A percentile compares a stretch with the other conserved stretches of the same genome.
Evolutionary conservation across 2,888 invertebrate genomes (phyloP).

Genomic region (Athalia rosae): DNA sequence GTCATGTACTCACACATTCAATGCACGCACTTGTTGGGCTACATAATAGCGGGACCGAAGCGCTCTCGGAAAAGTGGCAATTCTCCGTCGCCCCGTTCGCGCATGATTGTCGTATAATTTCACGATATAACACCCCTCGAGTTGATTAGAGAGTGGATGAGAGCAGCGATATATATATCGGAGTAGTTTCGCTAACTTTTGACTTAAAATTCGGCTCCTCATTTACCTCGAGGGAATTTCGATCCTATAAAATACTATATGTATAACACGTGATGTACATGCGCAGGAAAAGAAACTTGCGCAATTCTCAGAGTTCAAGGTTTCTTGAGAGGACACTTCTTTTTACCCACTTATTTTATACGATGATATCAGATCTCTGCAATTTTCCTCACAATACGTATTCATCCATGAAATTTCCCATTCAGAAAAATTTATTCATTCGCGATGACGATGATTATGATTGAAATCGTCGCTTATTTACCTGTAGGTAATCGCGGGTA

Average conservation of each 20-base stretch:
- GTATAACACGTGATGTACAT: no score
- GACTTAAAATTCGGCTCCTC: slow-evolving; percentile 1
- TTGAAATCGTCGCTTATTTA: slow-evolving; percentile 3
- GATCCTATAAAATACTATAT: no score
- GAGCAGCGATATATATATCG: slow-evolving; percentile 2
- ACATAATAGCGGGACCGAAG: no score
- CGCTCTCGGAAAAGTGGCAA: background rate
- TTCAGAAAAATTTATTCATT: background rate
- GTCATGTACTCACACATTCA: no score
- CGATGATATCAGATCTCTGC: background rate
- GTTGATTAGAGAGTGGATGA: slow-evolving; percentile 26
- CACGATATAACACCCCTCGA: slow-evolving; percentile 2
- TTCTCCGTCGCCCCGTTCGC: background rate
- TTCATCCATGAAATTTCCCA: background rate
- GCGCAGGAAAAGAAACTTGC: background rate
- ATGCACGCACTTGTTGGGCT: no score
- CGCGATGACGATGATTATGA: background rate
- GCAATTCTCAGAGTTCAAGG: slow-evolving; percentile 11
- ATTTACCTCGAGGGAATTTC: slow-evolving; percentile 1
- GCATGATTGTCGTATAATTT: background rate
- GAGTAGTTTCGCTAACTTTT: slow-evolving; percentile 6
- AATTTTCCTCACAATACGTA: background rate
- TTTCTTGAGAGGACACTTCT: background rate
- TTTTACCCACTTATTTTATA: background rate
- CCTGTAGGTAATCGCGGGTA: background rate